These are phyloP conservation scores for Drosophila oshimai DNA, from an alignment of 1,140 invertebrate genomes.

Conservation along the genomic window DNA sequence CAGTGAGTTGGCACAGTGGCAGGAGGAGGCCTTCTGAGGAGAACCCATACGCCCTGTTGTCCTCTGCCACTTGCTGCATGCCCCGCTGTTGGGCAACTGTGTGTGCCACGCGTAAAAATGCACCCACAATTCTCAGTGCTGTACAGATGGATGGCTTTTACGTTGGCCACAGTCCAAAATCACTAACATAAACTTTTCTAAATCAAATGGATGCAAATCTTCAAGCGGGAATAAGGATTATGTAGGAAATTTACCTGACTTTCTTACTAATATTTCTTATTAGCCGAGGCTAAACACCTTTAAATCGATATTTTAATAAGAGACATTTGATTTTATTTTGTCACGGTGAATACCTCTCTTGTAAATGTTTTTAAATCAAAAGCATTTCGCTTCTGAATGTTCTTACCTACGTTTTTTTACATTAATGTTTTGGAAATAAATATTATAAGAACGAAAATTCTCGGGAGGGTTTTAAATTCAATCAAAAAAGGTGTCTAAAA, in stretches of 20 bases:
- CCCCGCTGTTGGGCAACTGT: background rate
- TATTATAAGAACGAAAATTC: too few relatives aligned
- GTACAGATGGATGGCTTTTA: background rate
- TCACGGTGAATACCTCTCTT: too few relatives aligned
- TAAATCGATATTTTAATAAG: too few relatives aligned
- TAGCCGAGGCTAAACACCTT: too few relatives aligned
- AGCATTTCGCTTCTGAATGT: too few relatives aligned
- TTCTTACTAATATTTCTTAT: too few relatives aligned
- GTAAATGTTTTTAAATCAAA: too few relatives aligned
- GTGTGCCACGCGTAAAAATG: slow-evolving; percentile 43
- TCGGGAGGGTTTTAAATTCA: background rate
- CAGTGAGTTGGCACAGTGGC: background rate
- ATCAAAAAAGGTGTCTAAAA: background rate
- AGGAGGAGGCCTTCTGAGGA: slow-evolving; percentile 10
- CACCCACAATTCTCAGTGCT: slow-evolving; percentile 9
- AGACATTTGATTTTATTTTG: too few relatives aligned
- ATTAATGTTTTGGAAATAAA: too few relatives aligned
- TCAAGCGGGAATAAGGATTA: background rate
- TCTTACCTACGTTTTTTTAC: too few relatives aligned
- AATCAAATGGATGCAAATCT: background rate
- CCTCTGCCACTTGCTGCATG: slow-evolving; percentile 12
- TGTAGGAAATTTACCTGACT: too few relatives aligned
- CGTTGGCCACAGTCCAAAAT: background rate
- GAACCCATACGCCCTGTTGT: slow-evolving; percentile 7
- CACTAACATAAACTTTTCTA: background rate